A percentile compares a stretch with the other conserved stretches of the same genome.
Conservation (phyloP, 2,888 invertebrate species). For the Lasioglossum figueresi region DNA sequence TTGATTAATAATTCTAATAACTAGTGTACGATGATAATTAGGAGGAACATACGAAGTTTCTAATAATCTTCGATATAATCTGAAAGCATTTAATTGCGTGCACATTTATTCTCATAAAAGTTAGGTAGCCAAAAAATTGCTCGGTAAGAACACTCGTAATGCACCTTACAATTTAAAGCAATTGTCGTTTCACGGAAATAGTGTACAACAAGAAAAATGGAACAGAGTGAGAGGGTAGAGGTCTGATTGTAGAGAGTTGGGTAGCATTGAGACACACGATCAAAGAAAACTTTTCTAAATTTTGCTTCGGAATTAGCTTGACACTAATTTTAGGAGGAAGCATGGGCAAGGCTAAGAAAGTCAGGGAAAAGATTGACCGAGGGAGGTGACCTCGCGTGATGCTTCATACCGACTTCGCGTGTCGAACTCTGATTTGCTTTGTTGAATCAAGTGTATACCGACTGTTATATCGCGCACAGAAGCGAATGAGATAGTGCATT, state of each 20-base stretch:
- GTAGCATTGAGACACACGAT: conserved; percentile 57
- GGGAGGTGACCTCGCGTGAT: conserved; percentile 81
- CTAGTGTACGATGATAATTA: background rate
- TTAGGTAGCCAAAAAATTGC: conserved; percentile 19
- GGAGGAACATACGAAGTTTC: background rate
- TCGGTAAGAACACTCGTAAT: conserved; percentile 35
- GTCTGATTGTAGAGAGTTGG: conserved; percentile 18
- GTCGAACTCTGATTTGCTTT: conserved; percentile 84
- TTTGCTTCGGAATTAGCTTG: conserved; percentile 64
- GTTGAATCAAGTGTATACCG: conserved; percentile 82
- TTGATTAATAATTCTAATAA: background rate
- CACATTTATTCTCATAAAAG: background rate
- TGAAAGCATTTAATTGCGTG: conserved; percentile 17
- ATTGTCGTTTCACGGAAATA: conserved; percentile 49
- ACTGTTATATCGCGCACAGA: conserved; percentile 67
- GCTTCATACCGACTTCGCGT: conserved; percentile 81
- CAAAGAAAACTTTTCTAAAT: conserved; percentile 66
- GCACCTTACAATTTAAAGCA: conserved; percentile 36
- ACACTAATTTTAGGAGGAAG: conserved; percentile 65
- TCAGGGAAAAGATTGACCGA: conserved; percentile 70
- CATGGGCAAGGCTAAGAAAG: conserved; percentile 68
- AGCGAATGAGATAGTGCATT: conserved; percentile 74
- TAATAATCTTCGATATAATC: background rate
- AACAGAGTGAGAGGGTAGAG: background rate
- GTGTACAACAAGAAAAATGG: background rate